Evolutionary conservation across 2,888 invertebrate species (phyloP), one percentile per base, ranked within the genome.

Genomic region (Atethmia centrago): DNA sequence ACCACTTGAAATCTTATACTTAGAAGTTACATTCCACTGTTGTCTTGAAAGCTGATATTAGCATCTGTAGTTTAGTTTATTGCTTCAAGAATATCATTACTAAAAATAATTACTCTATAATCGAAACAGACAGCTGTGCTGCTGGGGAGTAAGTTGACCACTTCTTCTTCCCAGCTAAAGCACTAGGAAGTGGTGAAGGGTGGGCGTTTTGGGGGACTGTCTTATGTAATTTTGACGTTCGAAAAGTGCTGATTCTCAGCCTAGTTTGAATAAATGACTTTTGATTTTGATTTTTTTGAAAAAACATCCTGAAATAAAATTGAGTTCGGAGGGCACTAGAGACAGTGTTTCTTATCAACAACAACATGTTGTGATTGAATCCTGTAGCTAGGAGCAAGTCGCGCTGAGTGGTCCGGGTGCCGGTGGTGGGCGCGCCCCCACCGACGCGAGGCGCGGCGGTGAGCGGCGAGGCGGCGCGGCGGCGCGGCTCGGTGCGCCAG

Each of bases 401-500:
- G 31, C 28, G 36, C 49, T 7, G 63, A 10, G 63, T 3, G 16
- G 49, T 31, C 31, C 12, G 31, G n/a, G 63, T 2, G 69, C 59
- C n/a, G 62, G 47, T 51, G 80, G 77, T 28, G 70, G 70, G 74
- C 1, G 58, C 61, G 51, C 78, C 78, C 80, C 76, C n/a, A 42
- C 28, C 51, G 3, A 19, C 5, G 36, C 4, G 47, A 8, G 83
- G 73, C n/a, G 66, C 36, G 45, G 74, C 47, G 74, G 51, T 28
- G 58, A 65, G 62, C 63, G 72, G 70, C 70, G 78, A 45, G 67
- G 61, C 31, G 53, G 68, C 58, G 85, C 76, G 70, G 79, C 77
- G 36, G n/a, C 36, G 36, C 36, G 36, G 3, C 4, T 72, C 2
- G 3, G 49, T 36, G 72, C 71, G 79, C 16, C 91, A 90, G 90